These are phyloP conservation scores for Temnopleurus reevesii DNA, from an alignment of 53 echinoderm and acorn worm species.

Conservation along the genomic window DNA sequence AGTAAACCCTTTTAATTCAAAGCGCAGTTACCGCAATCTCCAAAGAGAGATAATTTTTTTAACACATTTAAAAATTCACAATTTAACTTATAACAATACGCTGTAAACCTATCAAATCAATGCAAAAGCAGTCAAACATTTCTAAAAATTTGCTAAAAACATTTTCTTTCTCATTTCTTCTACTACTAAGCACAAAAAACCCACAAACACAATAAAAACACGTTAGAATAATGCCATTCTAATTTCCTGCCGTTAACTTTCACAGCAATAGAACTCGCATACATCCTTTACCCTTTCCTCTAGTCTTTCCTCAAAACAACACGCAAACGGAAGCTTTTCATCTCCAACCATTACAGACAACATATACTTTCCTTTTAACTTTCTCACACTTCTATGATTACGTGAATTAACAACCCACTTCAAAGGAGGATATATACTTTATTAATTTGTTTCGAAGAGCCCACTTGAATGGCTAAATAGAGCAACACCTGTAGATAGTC, in stretches of 20 bases:
- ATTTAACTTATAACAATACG: too few relatives aligned
- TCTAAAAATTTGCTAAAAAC: too few relatives aligned
- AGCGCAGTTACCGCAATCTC: too few relatives aligned
- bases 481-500: not conserved
- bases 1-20: too few relatives aligned
- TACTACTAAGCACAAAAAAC: too few relatives aligned
- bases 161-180: too few relatives aligned
- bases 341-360: not conserved
- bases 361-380: not conserved
- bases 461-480: not conserved
- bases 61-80: too few relatives aligned
- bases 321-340: conserved; percentile 49
- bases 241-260: conserved; percentile 45
- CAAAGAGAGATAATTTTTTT: too few relatives aligned
- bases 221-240: too few relatives aligned
- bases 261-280: not conserved
- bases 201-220: too few relatives aligned
- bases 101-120: too few relatives aligned
- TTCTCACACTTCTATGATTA: conserved; percentile 23
- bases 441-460: not conserved
- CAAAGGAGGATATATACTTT: not conserved
- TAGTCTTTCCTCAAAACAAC: conserved; percentile 17
- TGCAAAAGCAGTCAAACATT: too few relatives aligned
- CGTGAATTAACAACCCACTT: not conserved
- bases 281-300: conserved; percentile 29